A percentile compares a stretch with the other conserved stretches of the same genome.
These are phyloP conservation scores for Mechanitis mazaeus DNA, from an alignment of 2,888 invertebrate genomes.

Conservation along the genomic window DNA sequence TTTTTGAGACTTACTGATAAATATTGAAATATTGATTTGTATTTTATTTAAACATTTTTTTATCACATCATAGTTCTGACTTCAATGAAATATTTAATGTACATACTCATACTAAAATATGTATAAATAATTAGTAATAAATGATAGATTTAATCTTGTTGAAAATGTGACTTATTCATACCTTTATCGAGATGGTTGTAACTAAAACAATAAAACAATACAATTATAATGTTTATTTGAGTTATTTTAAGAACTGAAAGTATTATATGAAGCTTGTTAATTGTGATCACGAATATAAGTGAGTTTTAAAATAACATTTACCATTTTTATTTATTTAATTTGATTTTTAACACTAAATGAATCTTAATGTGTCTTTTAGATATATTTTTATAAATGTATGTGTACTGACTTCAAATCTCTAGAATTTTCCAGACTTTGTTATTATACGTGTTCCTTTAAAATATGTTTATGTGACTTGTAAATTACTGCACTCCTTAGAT, in stretches of 20 bases:
- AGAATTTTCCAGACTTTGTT: constrained; percentile 13
- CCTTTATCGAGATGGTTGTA: constrained; percentile 53
- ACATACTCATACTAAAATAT: constrained; percentile 32
- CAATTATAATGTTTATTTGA: constrained; percentile 26
- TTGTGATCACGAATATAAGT: background rate
- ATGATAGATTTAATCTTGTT: constrained; percentile 48
- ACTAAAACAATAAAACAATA: constrained; percentile 58
- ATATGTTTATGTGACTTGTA: constrained; percentile 4
- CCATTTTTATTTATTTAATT: background rate
- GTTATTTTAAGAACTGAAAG: background rate
- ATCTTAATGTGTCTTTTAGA: constrained; percentile 21
- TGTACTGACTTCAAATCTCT: constrained; percentile 15
- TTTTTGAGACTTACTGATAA: background rate
- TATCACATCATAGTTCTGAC: background rate
- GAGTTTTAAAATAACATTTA: background rate
- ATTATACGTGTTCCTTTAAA: constrained; percentile 15
- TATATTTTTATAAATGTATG: constrained; percentile 31
- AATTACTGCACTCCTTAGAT: constrained; percentile 48
- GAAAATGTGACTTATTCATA: constrained; percentile 50
- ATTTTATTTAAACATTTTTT: background rate
- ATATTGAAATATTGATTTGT: background rate
- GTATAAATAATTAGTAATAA: constrained; percentile 32
- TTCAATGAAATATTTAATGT: constrained; percentile 9
- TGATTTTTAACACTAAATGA: background rate
- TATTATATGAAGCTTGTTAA: background rate